A percentile compares a stretch with the other conserved stretches of the same genome.
These are phyloP conservation scores for Alfaro cultratus DNA, from an alignment of 2,797 vertebrate species.

Conservation along the genomic window DNA sequence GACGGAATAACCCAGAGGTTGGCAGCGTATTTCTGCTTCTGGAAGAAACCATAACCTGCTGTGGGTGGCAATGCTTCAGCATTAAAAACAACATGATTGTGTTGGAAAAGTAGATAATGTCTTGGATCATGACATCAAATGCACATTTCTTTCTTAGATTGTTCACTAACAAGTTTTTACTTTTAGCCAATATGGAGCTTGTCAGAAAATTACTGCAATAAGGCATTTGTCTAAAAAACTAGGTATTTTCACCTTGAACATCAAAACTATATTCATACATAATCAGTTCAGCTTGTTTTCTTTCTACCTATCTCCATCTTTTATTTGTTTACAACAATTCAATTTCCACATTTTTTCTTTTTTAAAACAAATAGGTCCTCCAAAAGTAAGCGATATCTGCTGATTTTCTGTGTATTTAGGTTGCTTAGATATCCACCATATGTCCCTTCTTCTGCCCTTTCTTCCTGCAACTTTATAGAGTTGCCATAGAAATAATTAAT, in stretches of 20 bases:
- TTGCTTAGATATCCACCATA: background rate
- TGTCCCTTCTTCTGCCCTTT: background rate
- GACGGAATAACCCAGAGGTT: conserved; percentile 52
- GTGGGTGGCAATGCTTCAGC: conserved; percentile 36
- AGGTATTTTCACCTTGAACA: background rate
- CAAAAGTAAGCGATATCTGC: background rate
- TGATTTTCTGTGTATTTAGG: background rate
- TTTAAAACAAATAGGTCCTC: background rate
- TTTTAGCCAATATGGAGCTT: background rate
- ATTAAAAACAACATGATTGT: conserved; percentile 11
- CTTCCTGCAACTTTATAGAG: background rate
- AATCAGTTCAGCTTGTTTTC: background rate
- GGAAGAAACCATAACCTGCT: conserved; percentile 59
- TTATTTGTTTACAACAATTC: background rate
- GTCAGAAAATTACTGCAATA: background rate
- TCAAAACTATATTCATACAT: background rate
- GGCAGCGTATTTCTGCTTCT: conserved; percentile 54
- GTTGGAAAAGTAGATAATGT: background rate
- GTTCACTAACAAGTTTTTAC: background rate
- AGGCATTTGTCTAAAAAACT: background rate
- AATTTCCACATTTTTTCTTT: background rate
- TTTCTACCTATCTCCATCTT: background rate
- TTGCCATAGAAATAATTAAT: background rate
- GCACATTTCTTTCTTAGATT: background rate
- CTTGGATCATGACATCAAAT: background rate